Percentiles rank a stretch among this genome's conserved stretches.
These are phyloP conservation scores for Phylloscopus trochiloides DNA, from an alignment of 2,113 vertebrate species.

Conservation along the genomic window DNA sequence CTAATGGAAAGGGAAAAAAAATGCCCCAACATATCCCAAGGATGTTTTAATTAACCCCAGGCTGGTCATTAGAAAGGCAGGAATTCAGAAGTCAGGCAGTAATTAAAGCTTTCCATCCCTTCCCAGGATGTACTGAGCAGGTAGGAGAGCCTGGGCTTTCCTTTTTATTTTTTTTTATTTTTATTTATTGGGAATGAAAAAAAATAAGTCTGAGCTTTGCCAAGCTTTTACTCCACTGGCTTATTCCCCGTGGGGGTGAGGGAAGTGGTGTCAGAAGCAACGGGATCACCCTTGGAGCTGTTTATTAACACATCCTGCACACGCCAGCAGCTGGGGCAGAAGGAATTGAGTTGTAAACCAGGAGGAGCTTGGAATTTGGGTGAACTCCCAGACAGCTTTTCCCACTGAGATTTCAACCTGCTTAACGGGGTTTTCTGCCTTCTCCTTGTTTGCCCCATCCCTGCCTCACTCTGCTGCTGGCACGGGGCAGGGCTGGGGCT, in stretches of 20 bases:
- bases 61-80: not conserved
- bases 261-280: not conserved
- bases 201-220: not conserved
- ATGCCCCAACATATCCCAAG: not conserved
- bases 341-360: not conserved
- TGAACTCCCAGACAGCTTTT: not conserved
- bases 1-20: not conserved
- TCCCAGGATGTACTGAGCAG: not conserved
- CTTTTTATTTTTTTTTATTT: too few relatives aligned
- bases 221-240: not conserved
- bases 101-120: not conserved
- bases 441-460: not conserved
- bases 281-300: not conserved
- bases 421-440: not conserved
- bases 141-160: not conserved
- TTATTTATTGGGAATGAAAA: not conserved
- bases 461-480: not conserved
- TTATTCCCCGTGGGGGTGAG: not conserved
- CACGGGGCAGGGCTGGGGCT: not conserved
- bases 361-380: not conserved
- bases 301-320: not conserved
- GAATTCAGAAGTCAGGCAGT: not conserved
- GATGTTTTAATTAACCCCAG: conserved; percentile 40
- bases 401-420: not conserved
- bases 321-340: not conserved